These are phyloP conservation scores for Tuberolachnus salignus DNA, from an alignment of 2,888 invertebrate genomes.

Conservation along the genomic window DNA sequence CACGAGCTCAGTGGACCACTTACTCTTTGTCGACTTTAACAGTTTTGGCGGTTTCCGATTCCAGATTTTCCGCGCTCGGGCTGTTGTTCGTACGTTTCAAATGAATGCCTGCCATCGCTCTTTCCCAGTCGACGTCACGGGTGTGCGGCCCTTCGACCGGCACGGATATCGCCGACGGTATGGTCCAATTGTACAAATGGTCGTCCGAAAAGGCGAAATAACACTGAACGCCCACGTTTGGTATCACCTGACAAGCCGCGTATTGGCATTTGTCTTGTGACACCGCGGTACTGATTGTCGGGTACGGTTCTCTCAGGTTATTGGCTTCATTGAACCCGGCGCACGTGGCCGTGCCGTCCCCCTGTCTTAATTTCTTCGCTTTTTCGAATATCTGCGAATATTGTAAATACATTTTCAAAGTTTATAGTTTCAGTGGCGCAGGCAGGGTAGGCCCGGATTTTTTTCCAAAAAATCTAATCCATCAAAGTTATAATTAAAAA, in stretches of 20 bases:
- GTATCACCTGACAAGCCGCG: slow-evolving; percentile 18
- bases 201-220: slow-evolving; percentile 37
- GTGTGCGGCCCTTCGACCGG: slow-evolving; percentile 21
- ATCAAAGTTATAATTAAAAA: too few relatives aligned
- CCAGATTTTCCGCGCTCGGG: background rate
- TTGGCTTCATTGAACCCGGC: background rate
- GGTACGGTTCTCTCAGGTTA: background rate
- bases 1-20: too few relatives aligned
- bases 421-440: too few relatives aligned
- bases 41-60: background rate
- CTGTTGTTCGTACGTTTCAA: background rate
- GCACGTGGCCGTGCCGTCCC: slow-evolving; percentile 20
- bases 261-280: slow-evolving; percentile 26
- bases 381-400: slow-evolving; percentile 15
- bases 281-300: slow-evolving; percentile 4
- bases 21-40: too few relatives aligned
- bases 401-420: too few relatives aligned
- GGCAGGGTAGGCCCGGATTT: too few relatives aligned
- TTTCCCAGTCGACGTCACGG: slow-evolving; percentile 24
- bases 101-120: background rate
- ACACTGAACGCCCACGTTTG: slow-evolving; percentile 25
- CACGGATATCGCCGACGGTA: slow-evolving; percentile 12
- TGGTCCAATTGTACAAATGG: slow-evolving; percentile 3
- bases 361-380: background rate
- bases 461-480: too few relatives aligned